Evolutionary conservation across 2,113 vertebrate species (phyloP), one percentile per base, ranked within the genome.

Genomic region (Hippocampus mohnikei): DNA sequence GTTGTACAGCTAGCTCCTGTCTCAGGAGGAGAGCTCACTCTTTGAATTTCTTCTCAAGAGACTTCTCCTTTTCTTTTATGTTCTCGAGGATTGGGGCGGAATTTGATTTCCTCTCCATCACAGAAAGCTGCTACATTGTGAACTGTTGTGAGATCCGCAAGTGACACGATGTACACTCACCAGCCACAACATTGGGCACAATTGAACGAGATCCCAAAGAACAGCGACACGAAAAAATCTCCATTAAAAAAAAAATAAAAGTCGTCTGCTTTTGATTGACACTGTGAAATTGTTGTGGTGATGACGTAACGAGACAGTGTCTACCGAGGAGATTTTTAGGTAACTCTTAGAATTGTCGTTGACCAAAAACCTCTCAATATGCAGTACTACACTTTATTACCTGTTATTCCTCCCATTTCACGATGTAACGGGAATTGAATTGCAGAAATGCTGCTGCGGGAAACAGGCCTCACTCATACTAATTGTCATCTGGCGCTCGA

Each of bases 131-230:
- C n/a, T 71, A 29, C 29, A 29, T 67, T 12, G 0, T 61, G 10
- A 69, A 71, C 33, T 66, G 25, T 67, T 78, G 46, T 3, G n/a
- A n/a, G 52, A 10, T 9, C 52, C 21, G 9, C 21, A 55, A 55
- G n/a, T 55, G 52, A n/a, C 2, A 55, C 52, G 12, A 55, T 11
- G 52, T 55, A n/a, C 7, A 20, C 8, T 60, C 27, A 37, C 15
- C 18, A 5, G 3, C 60, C 5, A 62, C 18, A 62, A 37, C 10
- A n/a, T 20, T 11, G 8, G 16, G 29, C 15, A 40, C 33, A 40
- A 41, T 62, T 21, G 18, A 41, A 62, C n/a, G 18, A 41, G 20
- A 3, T 11, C 20, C 20, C 21, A 55, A 55, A 23, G n/a, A 21
- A 55, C 1, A 3, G 13, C 11, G 33, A 4, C 20, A 41, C 11